Evolutionary conservation across 2,113 vertebrate genomes (phyloP).

Genomic region (Melanerpes formicivorus): DNA sequence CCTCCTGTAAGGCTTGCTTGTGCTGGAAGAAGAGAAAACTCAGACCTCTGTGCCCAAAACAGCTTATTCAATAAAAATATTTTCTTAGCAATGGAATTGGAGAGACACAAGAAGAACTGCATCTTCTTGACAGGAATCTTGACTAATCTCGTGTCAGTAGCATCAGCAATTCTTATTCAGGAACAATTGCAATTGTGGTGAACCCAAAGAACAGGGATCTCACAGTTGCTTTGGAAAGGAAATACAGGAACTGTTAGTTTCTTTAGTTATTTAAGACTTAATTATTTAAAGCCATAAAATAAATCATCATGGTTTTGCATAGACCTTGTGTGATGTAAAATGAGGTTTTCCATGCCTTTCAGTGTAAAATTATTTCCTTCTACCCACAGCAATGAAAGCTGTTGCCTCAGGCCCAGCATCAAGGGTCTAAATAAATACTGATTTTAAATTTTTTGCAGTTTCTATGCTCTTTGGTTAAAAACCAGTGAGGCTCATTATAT

Average conservation of each 20-base stretch:
- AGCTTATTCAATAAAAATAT: neutral
- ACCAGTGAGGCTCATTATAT: neutral
- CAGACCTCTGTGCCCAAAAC: neutral
- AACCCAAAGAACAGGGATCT: neutral
- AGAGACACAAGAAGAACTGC: neutral
- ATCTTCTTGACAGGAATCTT: neutral
- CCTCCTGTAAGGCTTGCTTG: neutral
- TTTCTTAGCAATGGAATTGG: neutral
- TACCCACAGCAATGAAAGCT: neutral
- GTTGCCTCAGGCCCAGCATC: neutral
- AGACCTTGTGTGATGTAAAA: neutral
- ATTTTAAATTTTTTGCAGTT: constrained; percentile 5
- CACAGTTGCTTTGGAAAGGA: neutral
- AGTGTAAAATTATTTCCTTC: neutral
- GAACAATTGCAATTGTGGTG: neutral
- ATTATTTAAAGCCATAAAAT: neutral
- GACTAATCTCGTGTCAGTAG: neutral
- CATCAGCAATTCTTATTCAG: neutral
- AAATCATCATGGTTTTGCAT: neutral
- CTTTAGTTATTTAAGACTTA: neutral
- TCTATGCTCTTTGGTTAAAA: constrained; percentile 25
- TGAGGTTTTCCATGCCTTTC: neutral
- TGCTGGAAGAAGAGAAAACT: neutral
- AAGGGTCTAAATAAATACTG: neutral
- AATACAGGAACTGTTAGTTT: neutral